phyloP scores from a whole-genome alignment of 2,888 invertebrate genomes.

The Drosophila paramelanica region DNA sequence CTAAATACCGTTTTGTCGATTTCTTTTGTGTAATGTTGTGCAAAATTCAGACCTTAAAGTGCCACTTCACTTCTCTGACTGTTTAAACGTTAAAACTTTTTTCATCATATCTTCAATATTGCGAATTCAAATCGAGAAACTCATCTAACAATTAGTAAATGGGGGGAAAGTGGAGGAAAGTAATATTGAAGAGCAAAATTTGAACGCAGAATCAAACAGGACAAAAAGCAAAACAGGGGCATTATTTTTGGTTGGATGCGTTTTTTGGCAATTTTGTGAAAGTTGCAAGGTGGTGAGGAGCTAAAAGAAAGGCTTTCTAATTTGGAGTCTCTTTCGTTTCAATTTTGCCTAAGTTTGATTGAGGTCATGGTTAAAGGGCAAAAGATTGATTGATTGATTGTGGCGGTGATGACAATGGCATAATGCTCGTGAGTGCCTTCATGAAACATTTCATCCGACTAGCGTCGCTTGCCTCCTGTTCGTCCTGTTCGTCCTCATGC shows the following conservation, averaged over 20 bases:
- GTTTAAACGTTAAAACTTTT: no score
- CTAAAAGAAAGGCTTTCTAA: background rate
- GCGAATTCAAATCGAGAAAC: no score
- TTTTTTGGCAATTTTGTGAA: background rate
- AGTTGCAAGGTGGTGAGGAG: background rate
- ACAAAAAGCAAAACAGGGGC: background rate
- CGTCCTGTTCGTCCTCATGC: constrained; percentile 11
- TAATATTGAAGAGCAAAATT: background rate
- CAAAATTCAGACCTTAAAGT: no score
- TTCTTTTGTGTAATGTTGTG: no score
- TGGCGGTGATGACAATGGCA: background rate
- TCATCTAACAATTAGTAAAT: background rate
- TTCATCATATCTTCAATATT: no score
- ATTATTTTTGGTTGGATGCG: background rate
- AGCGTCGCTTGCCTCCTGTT: background rate
- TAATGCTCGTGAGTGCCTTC: background rate
- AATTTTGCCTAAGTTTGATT: background rate
- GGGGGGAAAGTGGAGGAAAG: background rate
- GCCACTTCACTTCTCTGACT: no score
- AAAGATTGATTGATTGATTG: constrained; percentile 6
- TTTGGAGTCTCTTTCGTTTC: background rate
- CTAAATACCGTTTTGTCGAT: no score
- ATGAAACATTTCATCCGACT: background rate
- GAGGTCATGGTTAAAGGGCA: background rate
- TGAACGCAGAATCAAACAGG: background rate